phyloP scores from a whole-genome alignment of 1,140 invertebrate species.

The Pachypeltis micranthus region DNA sequence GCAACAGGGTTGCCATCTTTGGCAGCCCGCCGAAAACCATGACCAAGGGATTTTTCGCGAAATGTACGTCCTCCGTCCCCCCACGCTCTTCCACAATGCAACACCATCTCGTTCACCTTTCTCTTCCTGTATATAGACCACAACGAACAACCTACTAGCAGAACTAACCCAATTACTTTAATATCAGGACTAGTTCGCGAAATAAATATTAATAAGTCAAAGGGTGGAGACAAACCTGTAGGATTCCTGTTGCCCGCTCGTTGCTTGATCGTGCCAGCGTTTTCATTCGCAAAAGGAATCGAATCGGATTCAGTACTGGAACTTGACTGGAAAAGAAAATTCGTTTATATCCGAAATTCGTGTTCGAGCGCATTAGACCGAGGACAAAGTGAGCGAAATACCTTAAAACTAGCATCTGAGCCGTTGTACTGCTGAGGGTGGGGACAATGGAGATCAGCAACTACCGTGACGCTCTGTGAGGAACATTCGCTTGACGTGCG shows the following conservation, averaged over 20 bases:
- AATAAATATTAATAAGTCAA: too few species aligned
- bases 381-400: slow-evolving; percentile 30
- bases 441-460: slow-evolving; percentile 28
- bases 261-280: slow-evolving; percentile 93
- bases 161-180: too few species aligned
- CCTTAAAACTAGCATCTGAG: slow-evolving; percentile 77
- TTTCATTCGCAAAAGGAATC: slow-evolving; percentile 96
- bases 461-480: slow-evolving; percentile 25
- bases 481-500: slow-evolving; percentile 37
- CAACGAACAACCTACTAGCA: too few species aligned
- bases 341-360: too few species aligned
- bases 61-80: too few species aligned
- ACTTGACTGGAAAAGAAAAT: slow-evolving; percentile 54
- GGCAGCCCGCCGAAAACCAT: too few species aligned
- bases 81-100: neutral
- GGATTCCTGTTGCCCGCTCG: slow-evolving; percentile 40
- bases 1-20: too few species aligned
- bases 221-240: slow-evolving; percentile 22
- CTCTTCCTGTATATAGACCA: too few species aligned
- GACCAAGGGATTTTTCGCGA: too few species aligned
- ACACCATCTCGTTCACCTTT: too few species aligned
- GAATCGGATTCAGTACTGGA: slow-evolving; percentile 93
- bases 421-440: slow-evolving; percentile 50
- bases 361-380: too few species aligned
- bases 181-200: too few species aligned